Conservation (phyloP, 1,140 invertebrate species). For the Camponotus vicinus region DNA sequence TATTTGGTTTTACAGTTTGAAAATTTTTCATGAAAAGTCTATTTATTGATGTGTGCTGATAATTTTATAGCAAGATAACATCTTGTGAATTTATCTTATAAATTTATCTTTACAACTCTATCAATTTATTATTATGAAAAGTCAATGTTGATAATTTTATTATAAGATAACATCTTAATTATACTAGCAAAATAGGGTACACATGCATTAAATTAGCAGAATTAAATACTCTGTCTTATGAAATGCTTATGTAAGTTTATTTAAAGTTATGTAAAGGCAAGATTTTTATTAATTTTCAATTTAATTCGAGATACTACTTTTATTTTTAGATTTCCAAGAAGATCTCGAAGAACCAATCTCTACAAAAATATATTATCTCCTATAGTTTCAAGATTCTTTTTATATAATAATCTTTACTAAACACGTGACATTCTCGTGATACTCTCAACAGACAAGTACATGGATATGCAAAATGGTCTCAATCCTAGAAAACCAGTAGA, state of each 20-base stretch:
- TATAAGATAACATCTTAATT: not conserved
- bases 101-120: too few species aligned
- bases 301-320: not conserved
- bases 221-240: not conserved
- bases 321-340: not conserved
- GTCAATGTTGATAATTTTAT: too few species aligned
- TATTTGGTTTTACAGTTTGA: not conserved
- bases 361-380: not conserved
- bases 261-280: slow-evolving; percentile 5
- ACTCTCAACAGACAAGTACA: not conserved
- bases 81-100: too few species aligned
- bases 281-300: slow-evolving; percentile 15
- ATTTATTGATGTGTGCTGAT: not conserved
- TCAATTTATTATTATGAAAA: too few species aligned
- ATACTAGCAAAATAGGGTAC: not conserved
- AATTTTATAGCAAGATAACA: not conserved
- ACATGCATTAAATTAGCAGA: not conserved
- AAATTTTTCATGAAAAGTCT: not conserved
- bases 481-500: slow-evolving; percentile 2
- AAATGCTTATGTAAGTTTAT: not conserved
- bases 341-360: not conserved
- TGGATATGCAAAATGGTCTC: slow-evolving; percentile 13
- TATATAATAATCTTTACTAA: not conserved
- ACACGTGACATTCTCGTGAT: not conserved
- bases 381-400: not conserved